Evolutionary conservation across 2,113 vertebrate genomes (phyloP).

Genomic region (Caracal caracal): DNA sequence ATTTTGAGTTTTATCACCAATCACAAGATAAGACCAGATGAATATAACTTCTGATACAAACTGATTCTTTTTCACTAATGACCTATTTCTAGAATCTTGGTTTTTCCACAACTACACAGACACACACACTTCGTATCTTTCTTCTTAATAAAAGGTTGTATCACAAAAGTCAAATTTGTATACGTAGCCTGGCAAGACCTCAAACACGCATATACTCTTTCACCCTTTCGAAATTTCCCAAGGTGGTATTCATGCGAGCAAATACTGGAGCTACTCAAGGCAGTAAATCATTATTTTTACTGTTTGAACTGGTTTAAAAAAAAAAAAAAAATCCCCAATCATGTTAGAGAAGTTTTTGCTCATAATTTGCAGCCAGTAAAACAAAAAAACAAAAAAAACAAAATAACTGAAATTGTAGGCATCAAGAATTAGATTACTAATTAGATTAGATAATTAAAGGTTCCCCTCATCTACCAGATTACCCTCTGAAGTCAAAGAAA

Average conservation of each 20-base stretch:
- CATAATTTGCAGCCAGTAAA: not conserved
- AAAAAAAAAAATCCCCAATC: not conserved
- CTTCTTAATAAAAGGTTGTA: constrained; percentile 1
- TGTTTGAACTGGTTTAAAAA: not conserved
- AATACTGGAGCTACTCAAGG: not conserved
- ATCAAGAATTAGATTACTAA: constrained; percentile 16
- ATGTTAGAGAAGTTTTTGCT: not conserved
- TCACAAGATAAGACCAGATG: not conserved
- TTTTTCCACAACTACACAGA: constrained; percentile 5
- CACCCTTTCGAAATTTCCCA: not conserved
- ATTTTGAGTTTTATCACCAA: not conserved
- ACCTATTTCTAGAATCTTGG: not conserved
- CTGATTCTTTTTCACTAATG: not conserved
- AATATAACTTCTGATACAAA: not conserved
- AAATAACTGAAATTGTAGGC: not conserved
- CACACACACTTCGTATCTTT: not conserved
- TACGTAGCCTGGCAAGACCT: not conserved
- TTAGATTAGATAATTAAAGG: not conserved
- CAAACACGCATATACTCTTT: not conserved
- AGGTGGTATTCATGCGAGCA: not conserved
- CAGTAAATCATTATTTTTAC: not conserved
- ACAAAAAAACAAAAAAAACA: no score
- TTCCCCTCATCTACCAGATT: not conserved
- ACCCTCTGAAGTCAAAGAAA: constrained; percentile 5
- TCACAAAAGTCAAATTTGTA: constrained; percentile 1